Percentiles rank a stretch among this genome's conserved stretches.
phyloP scores from a whole-genome alignment of 2,888 invertebrate species.

The Drosophila kuntzei region DNA sequence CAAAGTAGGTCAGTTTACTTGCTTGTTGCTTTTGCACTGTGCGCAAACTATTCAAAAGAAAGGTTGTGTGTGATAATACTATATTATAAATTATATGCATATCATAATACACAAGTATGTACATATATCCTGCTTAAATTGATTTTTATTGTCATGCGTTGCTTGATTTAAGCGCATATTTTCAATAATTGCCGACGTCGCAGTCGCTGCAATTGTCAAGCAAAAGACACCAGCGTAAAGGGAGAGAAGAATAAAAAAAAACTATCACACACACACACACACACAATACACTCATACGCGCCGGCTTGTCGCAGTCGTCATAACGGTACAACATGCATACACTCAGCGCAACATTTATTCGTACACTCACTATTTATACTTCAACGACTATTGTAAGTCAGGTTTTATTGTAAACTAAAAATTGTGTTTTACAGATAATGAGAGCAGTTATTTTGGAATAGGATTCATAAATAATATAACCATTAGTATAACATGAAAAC shows the following conservation, averaged over 20 bases:
- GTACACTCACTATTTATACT: too few species aligned
- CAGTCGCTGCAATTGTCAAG: conserved; percentile 17
- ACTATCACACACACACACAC: conserved; percentile 20
- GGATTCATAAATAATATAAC: too few species aligned
- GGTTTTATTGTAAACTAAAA: too few species aligned
- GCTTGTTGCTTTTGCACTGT: conserved; percentile 30
- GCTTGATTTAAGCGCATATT: conserved; percentile 27
- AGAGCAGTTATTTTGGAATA: too few species aligned
- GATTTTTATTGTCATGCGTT: conserved; percentile 46
- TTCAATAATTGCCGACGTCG: conserved; percentile 31
- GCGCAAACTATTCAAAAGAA: conserved; percentile 41
- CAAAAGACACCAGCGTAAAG: conserved; percentile 5
- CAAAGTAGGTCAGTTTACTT: conserved; percentile 73
- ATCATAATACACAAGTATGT: conserved; percentile 2
- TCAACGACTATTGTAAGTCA: too few species aligned
- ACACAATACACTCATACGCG: too few species aligned
- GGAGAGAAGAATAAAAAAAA: background rate
- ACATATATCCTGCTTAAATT: conserved; percentile 37
- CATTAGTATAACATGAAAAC: too few species aligned
- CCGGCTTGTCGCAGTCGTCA: conserved; percentile 37
- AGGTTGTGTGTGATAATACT: background rate
- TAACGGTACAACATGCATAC: conserved; percentile 42
- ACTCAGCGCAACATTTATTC: too few species aligned
- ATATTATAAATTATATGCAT: background rate
- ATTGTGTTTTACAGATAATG: too few species aligned